phyloP scores from a whole-genome alignment of 2,113 vertebrate species.

The Xenus cinereus region DNA sequence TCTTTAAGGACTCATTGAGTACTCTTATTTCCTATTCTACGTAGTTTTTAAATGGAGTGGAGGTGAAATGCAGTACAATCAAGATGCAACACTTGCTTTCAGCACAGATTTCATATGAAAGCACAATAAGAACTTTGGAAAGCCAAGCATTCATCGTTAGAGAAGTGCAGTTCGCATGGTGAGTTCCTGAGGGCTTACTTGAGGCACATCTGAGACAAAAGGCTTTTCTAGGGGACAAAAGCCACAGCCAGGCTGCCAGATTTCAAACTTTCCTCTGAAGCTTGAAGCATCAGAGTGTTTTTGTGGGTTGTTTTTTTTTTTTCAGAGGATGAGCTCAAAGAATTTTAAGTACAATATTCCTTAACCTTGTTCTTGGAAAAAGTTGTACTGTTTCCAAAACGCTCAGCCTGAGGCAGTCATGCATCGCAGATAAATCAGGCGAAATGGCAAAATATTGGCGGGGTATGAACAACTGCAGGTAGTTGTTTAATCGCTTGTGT shows the following conservation, averaged over 20 bases:
- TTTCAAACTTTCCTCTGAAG: background rate
- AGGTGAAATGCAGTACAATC: background rate
- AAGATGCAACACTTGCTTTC: background rate
- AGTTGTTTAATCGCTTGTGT: conserved; percentile 20
- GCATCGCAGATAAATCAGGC: background rate
- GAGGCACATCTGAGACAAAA: background rate
- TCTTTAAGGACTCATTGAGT: background rate
- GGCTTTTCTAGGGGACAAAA: background rate
- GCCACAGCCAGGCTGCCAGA: background rate
- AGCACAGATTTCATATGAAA: background rate
- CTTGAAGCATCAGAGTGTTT: background rate
- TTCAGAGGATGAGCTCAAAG: background rate
- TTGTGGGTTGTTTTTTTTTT: too few species aligned
- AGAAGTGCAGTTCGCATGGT: background rate
- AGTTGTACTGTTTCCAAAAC: background rate
- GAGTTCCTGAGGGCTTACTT: background rate
- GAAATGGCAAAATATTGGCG: background rate
- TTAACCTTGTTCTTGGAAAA: background rate
- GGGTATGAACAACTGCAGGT: conserved; percentile 14
- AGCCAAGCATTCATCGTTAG: background rate
- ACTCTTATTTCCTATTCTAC: background rate
- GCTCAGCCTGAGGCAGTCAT: background rate
- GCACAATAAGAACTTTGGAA: background rate
- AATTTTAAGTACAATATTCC: background rate
- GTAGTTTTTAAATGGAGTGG: background rate